Evolutionary conservation across 2,113 vertebrate genomes (phyloP).

Genomic region (Podiceps cristatus): DNA sequence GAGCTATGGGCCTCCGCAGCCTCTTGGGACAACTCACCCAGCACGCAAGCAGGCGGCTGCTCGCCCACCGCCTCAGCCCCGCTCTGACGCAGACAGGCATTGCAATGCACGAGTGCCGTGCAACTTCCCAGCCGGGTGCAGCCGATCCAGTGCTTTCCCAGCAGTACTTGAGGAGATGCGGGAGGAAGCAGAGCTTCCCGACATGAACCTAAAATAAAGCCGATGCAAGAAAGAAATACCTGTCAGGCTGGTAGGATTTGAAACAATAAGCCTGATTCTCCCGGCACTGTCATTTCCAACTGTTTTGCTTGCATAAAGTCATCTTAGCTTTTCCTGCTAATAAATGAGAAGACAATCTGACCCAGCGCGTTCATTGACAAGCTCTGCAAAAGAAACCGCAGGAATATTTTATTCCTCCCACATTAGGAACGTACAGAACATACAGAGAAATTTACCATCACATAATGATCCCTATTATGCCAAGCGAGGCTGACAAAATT

Average conservation of each 20-base stretch:
- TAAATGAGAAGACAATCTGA: constrained; percentile 43
- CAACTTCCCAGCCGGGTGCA: rapidly evolving
- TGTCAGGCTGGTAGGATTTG: not conserved
- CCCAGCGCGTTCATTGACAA: constrained; percentile 45
- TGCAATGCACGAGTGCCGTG: rapidly evolving
- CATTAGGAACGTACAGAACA: constrained; percentile 45
- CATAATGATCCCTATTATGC: constrained; percentile 67
- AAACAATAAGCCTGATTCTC: not conserved
- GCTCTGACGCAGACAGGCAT: rapidly evolving
- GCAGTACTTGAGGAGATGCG: not conserved
- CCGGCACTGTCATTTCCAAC: not conserved
- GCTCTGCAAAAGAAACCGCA: constrained; percentile 50
- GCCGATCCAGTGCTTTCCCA: not conserved
- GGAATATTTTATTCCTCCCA: constrained; percentile 69
- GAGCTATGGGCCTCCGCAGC: not conserved
- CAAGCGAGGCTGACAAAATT: constrained; percentile 61
- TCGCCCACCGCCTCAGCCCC: not conserved
- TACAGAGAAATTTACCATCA: constrained; percentile 61
- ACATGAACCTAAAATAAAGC: not conserved
- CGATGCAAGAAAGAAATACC: not conserved
- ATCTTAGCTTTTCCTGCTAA: not conserved
- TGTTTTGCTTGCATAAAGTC: constrained; percentile 19
- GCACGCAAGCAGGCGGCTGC: not conserved
- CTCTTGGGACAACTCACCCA: not conserved
- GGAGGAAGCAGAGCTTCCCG: not conserved